Evolutionary conservation across 2,113 vertebrate genomes (phyloP).

Genomic region (Telmatochromis sp.): DNA sequence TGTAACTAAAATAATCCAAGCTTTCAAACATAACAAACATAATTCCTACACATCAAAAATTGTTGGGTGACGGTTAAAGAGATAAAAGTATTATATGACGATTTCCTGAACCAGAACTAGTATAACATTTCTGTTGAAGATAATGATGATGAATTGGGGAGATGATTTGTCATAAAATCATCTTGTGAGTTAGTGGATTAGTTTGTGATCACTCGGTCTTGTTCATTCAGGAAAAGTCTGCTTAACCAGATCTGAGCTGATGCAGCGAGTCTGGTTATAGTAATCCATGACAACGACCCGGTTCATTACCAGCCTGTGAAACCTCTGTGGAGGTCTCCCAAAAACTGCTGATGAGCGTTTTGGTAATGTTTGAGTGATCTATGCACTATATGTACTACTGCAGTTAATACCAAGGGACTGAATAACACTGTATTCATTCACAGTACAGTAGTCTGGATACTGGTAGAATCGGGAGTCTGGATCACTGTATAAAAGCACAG

Average conservation of each 20-base stretch:
- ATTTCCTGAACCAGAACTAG: background rate
- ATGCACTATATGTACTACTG: background rate
- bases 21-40: background rate
- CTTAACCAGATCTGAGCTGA: background rate
- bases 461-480: accelerated
- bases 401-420: background rate
- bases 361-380: background rate
- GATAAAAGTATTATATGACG: background rate
- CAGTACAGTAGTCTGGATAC: background rate
- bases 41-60: background rate
- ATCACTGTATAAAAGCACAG: accelerated
- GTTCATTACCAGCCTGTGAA: background rate
- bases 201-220: background rate
- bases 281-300: accelerated
- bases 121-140: background rate
- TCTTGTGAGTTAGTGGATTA: background rate
- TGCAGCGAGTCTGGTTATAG: background rate
- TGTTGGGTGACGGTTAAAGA: accelerated
- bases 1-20: background rate
- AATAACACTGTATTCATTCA: background rate
- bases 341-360: background rate
- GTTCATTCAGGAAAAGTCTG: background rate
- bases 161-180: background rate
- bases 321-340: background rate
- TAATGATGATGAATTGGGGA: background rate